Conservation (phyloP, 2,797 vertebrate genomes). For the Vespertilio murinus region DNA sequence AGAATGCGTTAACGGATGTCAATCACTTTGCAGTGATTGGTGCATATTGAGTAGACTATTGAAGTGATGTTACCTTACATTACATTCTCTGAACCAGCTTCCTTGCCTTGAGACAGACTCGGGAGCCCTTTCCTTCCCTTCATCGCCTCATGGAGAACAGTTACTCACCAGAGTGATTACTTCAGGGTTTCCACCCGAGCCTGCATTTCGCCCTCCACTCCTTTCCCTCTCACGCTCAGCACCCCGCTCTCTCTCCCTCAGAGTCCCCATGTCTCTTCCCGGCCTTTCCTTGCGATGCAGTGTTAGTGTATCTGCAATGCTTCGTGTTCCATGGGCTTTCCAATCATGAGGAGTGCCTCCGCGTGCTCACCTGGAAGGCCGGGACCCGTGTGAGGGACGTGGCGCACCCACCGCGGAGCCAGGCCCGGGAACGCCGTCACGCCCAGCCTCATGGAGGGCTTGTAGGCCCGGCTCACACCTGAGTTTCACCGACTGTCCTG, state of each 20-base stretch:
- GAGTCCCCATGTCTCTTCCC: neutral
- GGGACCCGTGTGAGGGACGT: neutral
- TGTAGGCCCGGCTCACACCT: too few relatives aligned
- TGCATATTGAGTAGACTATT: neutral
- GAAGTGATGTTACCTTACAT: neutral
- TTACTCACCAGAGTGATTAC: neutral
- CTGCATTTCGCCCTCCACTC: accelerated
- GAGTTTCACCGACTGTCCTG: neutral
- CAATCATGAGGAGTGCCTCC: neutral
- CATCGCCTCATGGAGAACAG: neutral
- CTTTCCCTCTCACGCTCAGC: neutral
- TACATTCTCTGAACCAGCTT: neutral
- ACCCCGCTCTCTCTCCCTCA: neutral
- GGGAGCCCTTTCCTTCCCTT: neutral
- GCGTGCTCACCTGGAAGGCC: neutral
- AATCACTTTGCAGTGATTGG: neutral
- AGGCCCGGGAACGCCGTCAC: neutral
- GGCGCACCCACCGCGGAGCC: too few relatives aligned
- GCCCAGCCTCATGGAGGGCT: neutral
- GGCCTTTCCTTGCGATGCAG: neutral
- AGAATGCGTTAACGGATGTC: neutral
- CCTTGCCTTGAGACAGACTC: neutral
- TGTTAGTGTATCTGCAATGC: neutral
- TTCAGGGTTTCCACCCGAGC: neutral
- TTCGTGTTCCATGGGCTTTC: neutral